Percentiles rank a stretch among this genome's conserved stretches.
Evolutionary conservation across 2,797 vertebrate genomes (phyloP).

Genomic region (Buphagus erythrorhynchus): DNA sequence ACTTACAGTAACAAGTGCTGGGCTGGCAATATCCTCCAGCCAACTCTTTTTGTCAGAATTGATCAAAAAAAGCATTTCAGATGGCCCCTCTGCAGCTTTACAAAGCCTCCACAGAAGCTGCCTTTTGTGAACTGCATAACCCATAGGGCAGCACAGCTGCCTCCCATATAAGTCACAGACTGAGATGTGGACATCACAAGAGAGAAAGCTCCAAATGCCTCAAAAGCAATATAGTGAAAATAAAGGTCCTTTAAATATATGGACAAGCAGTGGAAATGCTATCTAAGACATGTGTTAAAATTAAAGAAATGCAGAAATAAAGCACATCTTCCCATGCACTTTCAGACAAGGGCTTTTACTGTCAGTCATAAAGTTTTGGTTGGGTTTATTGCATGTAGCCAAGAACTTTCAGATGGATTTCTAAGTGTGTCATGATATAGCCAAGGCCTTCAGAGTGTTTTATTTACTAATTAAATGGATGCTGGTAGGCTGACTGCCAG

Average conservation of each 20-base stretch:
- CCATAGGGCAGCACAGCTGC: neutral
- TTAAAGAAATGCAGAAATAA: neutral
- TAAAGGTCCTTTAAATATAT: neutral
- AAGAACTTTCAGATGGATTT: neutral
- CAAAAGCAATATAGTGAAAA: neutral
- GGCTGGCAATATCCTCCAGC: constrained; percentile 6
- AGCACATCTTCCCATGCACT: neutral
- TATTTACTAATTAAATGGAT: constrained; percentile 47
- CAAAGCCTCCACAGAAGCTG: neutral
- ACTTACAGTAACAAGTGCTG: neutral
- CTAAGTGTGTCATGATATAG: neutral
- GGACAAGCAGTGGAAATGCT: neutral
- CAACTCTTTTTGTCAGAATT: constrained; percentile 13
- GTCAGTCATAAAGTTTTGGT: neutral
- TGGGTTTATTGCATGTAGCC: neutral
- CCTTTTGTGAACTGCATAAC: neutral
- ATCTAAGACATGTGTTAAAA: neutral
- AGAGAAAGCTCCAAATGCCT: neutral
- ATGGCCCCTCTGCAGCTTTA: neutral
- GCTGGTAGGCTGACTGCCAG: constrained; percentile 31
- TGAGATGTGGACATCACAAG: neutral
- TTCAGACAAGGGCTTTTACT: neutral
- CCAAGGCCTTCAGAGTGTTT: constrained; percentile 7
- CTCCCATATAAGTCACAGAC: neutral
- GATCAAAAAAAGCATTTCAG: neutral